Evolutionary conservation across 2,888 invertebrate species (phyloP), one percentile per base, ranked within the genome.

Genomic region (Fissipunctia ypsillon): DNA sequence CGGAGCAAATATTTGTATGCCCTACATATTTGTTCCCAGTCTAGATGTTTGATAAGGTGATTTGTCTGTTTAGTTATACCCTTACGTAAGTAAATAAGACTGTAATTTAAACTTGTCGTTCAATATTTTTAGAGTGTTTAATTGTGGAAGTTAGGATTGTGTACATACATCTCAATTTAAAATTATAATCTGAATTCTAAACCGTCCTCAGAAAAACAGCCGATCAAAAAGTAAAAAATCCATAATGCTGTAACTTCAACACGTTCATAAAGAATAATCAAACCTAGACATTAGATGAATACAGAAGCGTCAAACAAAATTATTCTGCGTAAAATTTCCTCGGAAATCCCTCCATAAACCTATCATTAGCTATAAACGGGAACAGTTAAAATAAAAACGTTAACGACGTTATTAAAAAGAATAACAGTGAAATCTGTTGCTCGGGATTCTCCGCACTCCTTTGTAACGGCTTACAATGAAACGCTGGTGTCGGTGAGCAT

Each of bases 401-500:
- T 81, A 87, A 84, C 76, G 81, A 77, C 70, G 73, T 85, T 87
- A 87, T 90, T 84, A 86, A 88, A 90, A 88, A 85, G 78, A 86
- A 87, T 88, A 89, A 87, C 86, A 88, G 78, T 84, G 78, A 87
- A 88, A 90, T 86, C 87, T 83, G 83, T 87, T 89, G 86, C 85
- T 88, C 80, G 84, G 83, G 88, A 88, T 87, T 89, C 87, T 84
- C 85, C 83, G 87, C 82, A 82, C 85, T 89, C 88, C 83, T 89
- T 89, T 88, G 86, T 88, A 88, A 89, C 73, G 85, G 87, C 84
- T 87, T 87, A 89, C 88, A 89, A 88, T 89, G 89, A 87, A 90
- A 88, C 89, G 88, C 86, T 89, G 89, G 88, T 88, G 89, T 90
- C 84, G 86, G 88, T 88, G 85, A 90, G 88, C 90, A 89, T 91